These are phyloP conservation scores for Thereva unica DNA, from an alignment of 2,888 invertebrate genomes.

Conservation along the genomic window DNA sequence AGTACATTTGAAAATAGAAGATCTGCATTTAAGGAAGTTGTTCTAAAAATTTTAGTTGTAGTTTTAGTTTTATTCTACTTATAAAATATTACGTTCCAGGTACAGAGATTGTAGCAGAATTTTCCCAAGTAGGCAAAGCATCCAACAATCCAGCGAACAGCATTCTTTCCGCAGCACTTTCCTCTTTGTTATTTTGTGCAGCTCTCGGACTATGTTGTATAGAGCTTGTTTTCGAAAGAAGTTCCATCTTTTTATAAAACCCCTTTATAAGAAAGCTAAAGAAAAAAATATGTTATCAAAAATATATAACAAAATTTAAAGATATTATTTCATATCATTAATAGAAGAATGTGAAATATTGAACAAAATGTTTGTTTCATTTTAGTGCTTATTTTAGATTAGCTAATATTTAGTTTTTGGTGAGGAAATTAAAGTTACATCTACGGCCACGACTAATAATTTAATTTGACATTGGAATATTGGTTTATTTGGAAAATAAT, in stretches of 20 bases:
- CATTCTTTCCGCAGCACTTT: not conserved
- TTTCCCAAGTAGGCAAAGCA: not conserved
- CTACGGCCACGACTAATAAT: too few species aligned
- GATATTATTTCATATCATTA: too few species aligned
- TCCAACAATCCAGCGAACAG: not conserved
- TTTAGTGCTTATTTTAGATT: too few species aligned
- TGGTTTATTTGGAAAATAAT: too few species aligned
- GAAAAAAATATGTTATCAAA: too few species aligned
- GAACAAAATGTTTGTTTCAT: too few species aligned
- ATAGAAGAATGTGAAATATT: too few species aligned
- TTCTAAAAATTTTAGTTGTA: not conserved
- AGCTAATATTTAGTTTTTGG: too few species aligned
- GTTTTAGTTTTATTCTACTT: not conserved
- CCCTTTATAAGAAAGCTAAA: too few species aligned
- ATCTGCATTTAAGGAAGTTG: not conserved
- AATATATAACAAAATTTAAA: too few species aligned
- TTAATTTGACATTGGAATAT: too few species aligned
- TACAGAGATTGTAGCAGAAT: not conserved
- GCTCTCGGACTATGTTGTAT: constrained; percentile 1
- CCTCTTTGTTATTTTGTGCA: not conserved
- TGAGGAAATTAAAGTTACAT: too few species aligned
- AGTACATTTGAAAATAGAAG: constrained; percentile 1
- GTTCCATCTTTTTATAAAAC: not conserved
- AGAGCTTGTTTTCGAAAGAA: not conserved
- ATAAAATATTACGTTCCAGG: not conserved